phyloP scores from a whole-genome alignment of 2,797 vertebrate genomes.

The Rhinophrynus dorsalis region DNA sequence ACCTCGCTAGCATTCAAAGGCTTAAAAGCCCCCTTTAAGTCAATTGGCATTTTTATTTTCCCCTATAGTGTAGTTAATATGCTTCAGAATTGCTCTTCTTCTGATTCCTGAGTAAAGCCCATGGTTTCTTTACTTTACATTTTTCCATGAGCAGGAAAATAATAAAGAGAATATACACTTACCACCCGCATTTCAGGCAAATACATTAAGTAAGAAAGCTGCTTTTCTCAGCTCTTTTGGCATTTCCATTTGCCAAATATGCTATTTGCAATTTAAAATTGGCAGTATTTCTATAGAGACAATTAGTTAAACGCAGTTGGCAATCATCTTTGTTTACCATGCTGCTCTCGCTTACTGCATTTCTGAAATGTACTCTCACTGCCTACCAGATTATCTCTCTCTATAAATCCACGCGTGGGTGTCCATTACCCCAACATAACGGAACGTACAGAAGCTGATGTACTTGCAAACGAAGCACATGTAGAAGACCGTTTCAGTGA shows the following conservation, averaged over 20 bases:
- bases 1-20: too few species aligned
- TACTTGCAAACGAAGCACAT: too few species aligned
- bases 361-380: background rate
- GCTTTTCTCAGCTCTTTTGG: conserved; percentile 60
- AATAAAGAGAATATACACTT: conserved; percentile 22
- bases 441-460: background rate
- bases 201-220: conserved; percentile 49
- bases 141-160: background rate
- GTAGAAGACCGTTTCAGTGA: too few species aligned
- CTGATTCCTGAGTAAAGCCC: too few species aligned
- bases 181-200: conserved; percentile 30
- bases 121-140: background rate
- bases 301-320: conserved; percentile 73
- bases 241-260: conserved; percentile 69
- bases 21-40: too few species aligned
- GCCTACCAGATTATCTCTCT: conserved; percentile 10
- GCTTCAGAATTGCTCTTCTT: too few species aligned
- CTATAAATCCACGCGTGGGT: conserved; percentile 12
- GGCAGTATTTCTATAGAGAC: conserved; percentile 62
- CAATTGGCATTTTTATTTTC: too few species aligned
- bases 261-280: conserved; percentile 76
- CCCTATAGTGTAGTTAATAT: too few species aligned
- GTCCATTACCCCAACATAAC: background rate
- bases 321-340: conserved; percentile 65
- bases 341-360: conserved; percentile 59